Evolutionary conservation across 2,888 invertebrate genomes (phyloP).

Genomic region (Apodemia mormo): DNA sequence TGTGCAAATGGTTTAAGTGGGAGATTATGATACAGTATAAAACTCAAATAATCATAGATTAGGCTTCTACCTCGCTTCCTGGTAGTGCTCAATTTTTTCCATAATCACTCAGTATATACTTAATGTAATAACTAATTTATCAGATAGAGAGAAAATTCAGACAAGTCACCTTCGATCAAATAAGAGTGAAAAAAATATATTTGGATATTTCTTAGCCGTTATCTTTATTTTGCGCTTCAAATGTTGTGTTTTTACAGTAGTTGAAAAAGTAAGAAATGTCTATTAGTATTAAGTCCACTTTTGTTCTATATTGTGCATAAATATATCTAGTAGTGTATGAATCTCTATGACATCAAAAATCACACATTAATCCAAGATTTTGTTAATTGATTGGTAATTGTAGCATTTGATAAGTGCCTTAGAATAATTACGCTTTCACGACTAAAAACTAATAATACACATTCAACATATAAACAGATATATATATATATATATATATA

Average conservation of each 20-base stretch:
- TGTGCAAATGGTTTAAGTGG: too few relatives aligned
- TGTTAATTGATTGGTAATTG: background rate
- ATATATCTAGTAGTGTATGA: background rate
- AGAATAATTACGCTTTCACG: background rate
- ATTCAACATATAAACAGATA: too few relatives aligned
- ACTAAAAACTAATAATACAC: background rate
- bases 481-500: too few relatives aligned
- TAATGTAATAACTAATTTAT: too few relatives aligned
- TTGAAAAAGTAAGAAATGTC: background rate
- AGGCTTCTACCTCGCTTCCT: too few relatives aligned
- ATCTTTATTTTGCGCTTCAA: background rate
- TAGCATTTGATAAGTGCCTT: constrained; percentile 1
- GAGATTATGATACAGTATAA: too few relatives aligned
- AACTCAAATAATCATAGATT: too few relatives aligned
- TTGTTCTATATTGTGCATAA: background rate
- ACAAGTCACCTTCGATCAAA: background rate
- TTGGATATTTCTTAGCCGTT: background rate
- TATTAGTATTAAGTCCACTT: background rate
- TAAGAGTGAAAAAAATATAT: background rate
- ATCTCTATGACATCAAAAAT: background rate
- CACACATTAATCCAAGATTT: background rate
- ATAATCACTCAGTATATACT: too few relatives aligned
- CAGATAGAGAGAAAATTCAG: too few relatives aligned
- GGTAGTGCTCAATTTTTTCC: too few relatives aligned
- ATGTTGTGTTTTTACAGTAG: background rate